phyloP scores from a whole-genome alignment of 2,888 invertebrate genomes.

The Scaptomyza caliginosa region DNA sequence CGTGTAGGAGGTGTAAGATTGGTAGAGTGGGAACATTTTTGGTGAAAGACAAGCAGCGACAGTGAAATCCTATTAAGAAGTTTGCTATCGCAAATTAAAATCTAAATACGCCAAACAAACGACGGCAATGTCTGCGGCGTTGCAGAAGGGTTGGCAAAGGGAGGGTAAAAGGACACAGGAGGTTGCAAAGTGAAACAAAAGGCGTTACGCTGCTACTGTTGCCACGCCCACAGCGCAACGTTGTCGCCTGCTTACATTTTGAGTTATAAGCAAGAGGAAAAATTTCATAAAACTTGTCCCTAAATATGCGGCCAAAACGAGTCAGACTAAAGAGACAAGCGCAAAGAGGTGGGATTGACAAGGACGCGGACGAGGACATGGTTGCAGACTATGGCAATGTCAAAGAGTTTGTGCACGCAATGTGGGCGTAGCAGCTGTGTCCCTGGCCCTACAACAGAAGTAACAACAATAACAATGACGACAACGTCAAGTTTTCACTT shows the following conservation, averaged over 20 bases:
- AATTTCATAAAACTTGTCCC: slow-evolving; percentile 74
- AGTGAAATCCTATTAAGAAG: slow-evolving; percentile 80
- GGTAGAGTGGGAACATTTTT: not conserved
- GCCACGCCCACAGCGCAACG: slow-evolving; percentile 23
- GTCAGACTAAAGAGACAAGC: slow-evolving; percentile 20
- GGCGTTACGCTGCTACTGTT: slow-evolving; percentile 27
- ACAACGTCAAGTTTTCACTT: slow-evolving; percentile 65
- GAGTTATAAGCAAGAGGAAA: slow-evolving; percentile 78
- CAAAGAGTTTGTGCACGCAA: slow-evolving; percentile 79
- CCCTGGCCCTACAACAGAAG: slow-evolving; percentile 45
- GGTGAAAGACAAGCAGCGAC: slow-evolving; percentile 45
- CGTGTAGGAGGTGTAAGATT: slow-evolving; percentile 15
- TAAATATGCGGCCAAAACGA: slow-evolving; percentile 40
- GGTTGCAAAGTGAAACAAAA: slow-evolving; percentile 28
- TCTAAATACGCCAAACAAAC: slow-evolving; percentile 77
- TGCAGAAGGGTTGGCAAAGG: not conserved
- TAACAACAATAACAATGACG: slow-evolving; percentile 21
- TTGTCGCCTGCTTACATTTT: slow-evolving; percentile 67
- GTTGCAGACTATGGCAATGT: slow-evolving; percentile 73
- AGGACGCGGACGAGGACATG: slow-evolving; percentile 27
- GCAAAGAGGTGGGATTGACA: slow-evolving; percentile 18
- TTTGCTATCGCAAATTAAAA: slow-evolving; percentile 79
- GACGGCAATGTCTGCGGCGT: slow-evolving; percentile 67
- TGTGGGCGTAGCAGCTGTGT: slow-evolving; percentile 65
- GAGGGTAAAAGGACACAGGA: too few relatives aligned